Evolutionary conservation across 2,113 vertebrate species (phyloP).

Genomic region (Hippocampus mohnikei): DNA sequence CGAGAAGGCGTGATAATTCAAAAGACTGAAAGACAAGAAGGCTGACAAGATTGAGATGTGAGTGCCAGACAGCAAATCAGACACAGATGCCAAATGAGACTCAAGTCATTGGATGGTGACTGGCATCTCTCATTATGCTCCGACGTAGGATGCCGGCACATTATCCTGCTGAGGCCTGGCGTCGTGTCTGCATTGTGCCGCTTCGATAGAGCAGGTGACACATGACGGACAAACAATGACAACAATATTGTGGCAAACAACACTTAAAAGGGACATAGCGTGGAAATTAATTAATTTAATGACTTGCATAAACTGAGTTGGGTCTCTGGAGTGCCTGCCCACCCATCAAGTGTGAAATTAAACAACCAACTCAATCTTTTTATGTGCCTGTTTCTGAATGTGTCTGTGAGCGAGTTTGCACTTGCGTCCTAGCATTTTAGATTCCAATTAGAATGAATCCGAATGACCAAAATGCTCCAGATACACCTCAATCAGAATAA

Average conservation of each 20-base stretch:
- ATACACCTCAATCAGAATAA: no score
- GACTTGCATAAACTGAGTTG: neutral
- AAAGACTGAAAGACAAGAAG: slow-evolving; percentile 3
- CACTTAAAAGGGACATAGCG: slow-evolving; percentile 19
- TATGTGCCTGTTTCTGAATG: neutral
- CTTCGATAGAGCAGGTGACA: slow-evolving; percentile 54
- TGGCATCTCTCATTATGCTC: slow-evolving; percentile 34
- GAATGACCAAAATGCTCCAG: no score
- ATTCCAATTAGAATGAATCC: no score
- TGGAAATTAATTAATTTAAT: slow-evolving; percentile 2
- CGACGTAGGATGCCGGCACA: slow-evolving; percentile 37
- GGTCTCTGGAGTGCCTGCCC: slow-evolving; percentile 1
- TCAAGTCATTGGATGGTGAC: slow-evolving; percentile 51
- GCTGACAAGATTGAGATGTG: slow-evolving; percentile 10
- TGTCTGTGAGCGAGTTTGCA: neutral
- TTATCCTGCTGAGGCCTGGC: slow-evolving; percentile 40
- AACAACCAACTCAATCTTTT: neutral
- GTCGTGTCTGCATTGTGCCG: slow-evolving; percentile 40
- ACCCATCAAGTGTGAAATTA: neutral
- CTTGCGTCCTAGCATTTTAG: neutral
- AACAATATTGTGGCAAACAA: slow-evolving; percentile 13
- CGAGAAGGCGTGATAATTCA: slow-evolving; percentile 3
- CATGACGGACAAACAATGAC: slow-evolving; percentile 48
- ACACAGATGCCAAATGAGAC: slow-evolving; percentile 60
- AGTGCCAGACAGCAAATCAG: slow-evolving; percentile 47